Evolutionary conservation across 2,888 invertebrate species (phyloP), one percentile per base, ranked within the genome.

Genomic region (Amiota mariae): DNA sequence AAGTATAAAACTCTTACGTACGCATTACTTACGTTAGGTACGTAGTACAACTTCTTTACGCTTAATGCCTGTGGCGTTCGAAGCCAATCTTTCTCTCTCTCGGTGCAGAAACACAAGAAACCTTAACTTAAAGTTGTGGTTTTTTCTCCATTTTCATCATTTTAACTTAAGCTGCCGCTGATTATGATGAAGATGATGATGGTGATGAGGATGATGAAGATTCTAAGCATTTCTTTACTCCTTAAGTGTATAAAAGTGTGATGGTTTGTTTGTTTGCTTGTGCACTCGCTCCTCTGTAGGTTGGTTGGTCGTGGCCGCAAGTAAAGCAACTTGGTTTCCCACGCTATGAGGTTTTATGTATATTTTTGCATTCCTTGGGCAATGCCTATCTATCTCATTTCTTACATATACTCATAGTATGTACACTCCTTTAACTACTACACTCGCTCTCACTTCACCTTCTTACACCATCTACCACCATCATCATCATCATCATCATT

Each of bases 301-400:
- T 54, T 54, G 15, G 15, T 18, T 59, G 59, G 15, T n/a, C 20
- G 46, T 63, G 63, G 63, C 63, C 63, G 63, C 59, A 59, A 59
- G 59, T 59, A n/a, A 59, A 59, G 59, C 66, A 36, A 12, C 64
- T 74, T 73, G 78, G 82, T 84, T 83, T 83, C 83, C 83, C 83
- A 83, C 83, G 83, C 82, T 82, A 75, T 70, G 82, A 77, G 67
- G 51, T 68, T 59, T 68, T 68, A 68, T 48, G 36, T 36, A 36
- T 36, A 36, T 48, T 68, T 68, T 68, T 68, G 48, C 67, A 51
- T 68, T 51, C 67, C 67, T 68, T 68, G 51, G 67, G 67, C 51
- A 68, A 11, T 54, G 67, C 66, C 66, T n/a, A 66, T 20, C 15
- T 67, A 51, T 20, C n/a, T 63, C 24, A 13, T 24, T 18, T 13